Base-by-base conservation (phyloP, 2,888 invertebrate genomes). In the Lymantria dispar region DNA sequence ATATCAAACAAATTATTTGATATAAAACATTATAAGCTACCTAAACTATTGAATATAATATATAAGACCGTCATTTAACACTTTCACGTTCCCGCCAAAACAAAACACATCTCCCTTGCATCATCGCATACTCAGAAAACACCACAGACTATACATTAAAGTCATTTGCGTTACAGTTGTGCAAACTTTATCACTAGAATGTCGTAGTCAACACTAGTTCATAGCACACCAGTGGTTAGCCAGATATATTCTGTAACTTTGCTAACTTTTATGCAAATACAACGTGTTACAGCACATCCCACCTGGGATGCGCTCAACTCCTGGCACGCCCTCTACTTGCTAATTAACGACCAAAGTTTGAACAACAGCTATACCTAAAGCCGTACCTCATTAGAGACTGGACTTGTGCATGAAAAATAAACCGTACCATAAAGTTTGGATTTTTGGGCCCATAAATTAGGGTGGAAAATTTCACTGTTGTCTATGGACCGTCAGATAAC, bases 321-420 rank as follows among this genome's bases (percentile, higher is more conserved):
- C 55, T 54, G 61, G 62, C 63, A 68, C 68, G 63, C 71, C 70
- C 68, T 65, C 69, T 48, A 47, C 60, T 70, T 70, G 64, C 80
- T 83, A 85, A 85, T 85, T 85, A 85, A 85, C 80, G 78, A 73
- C 72, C 68, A 60, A 85, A 85, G 74, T 85, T 83, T 64, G 57
- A 71, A 73, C 72, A 70, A 68, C 65, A 72, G 72, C 68, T 69
- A 64, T 71, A 72, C 70, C 72, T 72, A 72, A 68, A 72, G 70
- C 72, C 65, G 68, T 76, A 74, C 70, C 74, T 78, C 72, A 79
- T 78, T 78, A 75, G 67, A 68, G 67, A 74, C 71, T 70, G 57
- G 62, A 59, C 62, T 62, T 59, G 49, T 58, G 50, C 47, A 62
- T 60, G 55, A 68, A 64, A 60, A 61, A 51, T 60, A 60, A 50